These are phyloP conservation scores for Narcine bancroftii DNA, from an alignment of 2,113 vertebrate species.

Conservation along the genomic window DNA sequence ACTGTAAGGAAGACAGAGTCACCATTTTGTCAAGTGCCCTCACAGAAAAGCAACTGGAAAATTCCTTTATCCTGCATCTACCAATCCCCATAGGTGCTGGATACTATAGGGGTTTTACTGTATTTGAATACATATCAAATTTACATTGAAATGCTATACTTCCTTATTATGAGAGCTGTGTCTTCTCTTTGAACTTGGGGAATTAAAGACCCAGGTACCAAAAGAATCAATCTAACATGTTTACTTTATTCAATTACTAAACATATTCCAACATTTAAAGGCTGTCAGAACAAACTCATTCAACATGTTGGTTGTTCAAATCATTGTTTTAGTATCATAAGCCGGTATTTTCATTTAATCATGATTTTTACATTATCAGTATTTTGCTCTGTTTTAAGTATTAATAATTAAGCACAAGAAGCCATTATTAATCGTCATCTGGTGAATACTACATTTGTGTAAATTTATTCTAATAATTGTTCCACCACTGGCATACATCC, in stretches of 20 bases:
- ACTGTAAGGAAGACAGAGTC: too few species aligned
- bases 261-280: background rate
- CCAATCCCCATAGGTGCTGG: too few species aligned
- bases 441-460: background rate
- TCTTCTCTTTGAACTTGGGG: background rate
- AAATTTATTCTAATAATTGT: background rate
- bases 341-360: background rate
- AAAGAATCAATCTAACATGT: background rate
- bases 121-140: too few species aligned
- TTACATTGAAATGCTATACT: too few species aligned
- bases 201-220: background rate
- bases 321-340: background rate
- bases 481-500: too few species aligned
- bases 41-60: too few species aligned
- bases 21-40: too few species aligned
- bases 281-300: background rate
- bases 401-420: background rate
- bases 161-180: background rate
- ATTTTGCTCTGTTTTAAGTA: background rate
- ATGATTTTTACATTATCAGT: background rate
- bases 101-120: too few species aligned
- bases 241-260: background rate
- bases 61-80: too few species aligned
- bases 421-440: background rate
- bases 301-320: background rate